Evolutionary conservation across 2,888 invertebrate genomes (phyloP), one percentile per base, ranked within the genome.

Genomic region (Auanema freiburgensis): DNA sequence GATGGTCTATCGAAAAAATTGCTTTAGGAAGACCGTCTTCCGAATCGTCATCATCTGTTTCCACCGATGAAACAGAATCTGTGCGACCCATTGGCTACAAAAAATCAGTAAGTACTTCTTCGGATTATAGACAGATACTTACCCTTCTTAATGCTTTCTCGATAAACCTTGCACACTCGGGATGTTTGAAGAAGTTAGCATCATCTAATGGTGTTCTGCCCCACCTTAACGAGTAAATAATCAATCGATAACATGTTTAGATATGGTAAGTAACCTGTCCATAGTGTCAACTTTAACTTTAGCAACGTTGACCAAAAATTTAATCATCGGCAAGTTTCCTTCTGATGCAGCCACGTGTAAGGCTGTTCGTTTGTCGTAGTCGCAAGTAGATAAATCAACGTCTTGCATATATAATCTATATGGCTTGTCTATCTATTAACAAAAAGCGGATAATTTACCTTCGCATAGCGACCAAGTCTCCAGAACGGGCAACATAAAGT

Each of bases 311-410:
- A 79, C 51, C 21, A 79, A 60, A 63, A 79, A 79, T 54, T 76
- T 79, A 57, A 77, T 68, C 25, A 71, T 62, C 11, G 72, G 69
- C 14, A 63, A 42, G 80, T 96, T 94, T 11, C 96, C 96, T 85
- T 97, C 96, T 10, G 94, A 91, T 0, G 95, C 90, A 1, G 95
- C 93, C 80, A 97, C 88, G 86, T 97, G 96, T 53, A 97, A 87
- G 1, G 97, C 95, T 1, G 95, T 95, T 16, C 96, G 89, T 0
- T 93, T 93, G 84, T 96, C 95, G 84, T 96, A 96, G 85, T 96
- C 95, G 12, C 92, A 89, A 70, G 92, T 87, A 5, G 91, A 91
- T 90, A 96, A 92, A 83, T 96, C 92, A 90, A 93, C 91, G 46
- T 93, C 94, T 54, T 92, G 92, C 62, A 71, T 63, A 65, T 63